These are phyloP conservation scores for Bombylius major DNA, from an alignment of 2,888 invertebrate species.

Conservation along the genomic window DNA sequence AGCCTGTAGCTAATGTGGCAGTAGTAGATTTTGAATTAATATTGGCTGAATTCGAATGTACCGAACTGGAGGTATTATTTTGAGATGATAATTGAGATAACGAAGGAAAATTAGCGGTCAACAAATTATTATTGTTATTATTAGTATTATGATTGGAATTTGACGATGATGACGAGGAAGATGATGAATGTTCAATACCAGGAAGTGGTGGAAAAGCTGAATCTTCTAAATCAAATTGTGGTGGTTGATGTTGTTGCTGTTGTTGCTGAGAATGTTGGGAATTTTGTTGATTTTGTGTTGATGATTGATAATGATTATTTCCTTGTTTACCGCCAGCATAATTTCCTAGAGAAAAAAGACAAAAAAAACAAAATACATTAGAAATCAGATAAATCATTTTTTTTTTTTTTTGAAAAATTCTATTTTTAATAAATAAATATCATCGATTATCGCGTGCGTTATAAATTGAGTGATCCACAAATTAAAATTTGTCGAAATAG, in stretches of 20 bases:
- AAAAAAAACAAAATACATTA: no score
- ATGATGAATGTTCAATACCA: constrained; percentile 39
- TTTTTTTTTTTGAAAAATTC: no score
- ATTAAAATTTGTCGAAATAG: no score
- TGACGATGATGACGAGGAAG: constrained; percentile 6
- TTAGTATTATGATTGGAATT: constrained; percentile 7
- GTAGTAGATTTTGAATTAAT: constrained; percentile 6
- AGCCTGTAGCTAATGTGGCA: constrained; percentile 5
- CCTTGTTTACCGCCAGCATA: constrained; percentile 3
- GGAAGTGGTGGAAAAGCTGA: constrained; percentile 71
- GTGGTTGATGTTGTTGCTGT: constrained; percentile 26
- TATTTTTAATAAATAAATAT: no score
- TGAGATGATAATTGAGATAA: constrained; percentile 17
- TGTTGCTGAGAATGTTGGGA: constrained; percentile 28
- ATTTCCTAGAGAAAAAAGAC: constrained; percentile 5
- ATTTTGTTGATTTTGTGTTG: constrained; percentile 21
- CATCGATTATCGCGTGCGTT: no score
- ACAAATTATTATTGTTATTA: not conserved
- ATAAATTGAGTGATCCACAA: no score
- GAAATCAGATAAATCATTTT: no score
- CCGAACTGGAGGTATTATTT: constrained; percentile 2
- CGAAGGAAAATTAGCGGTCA: constrained; percentile 16
- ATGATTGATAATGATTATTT: constrained; percentile 14
- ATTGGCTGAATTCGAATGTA: not conserved
- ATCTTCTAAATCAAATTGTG: constrained; percentile 66